phyloP scores from a whole-genome alignment of 2,113 vertebrate species.

The Sorex araneus region DNA sequence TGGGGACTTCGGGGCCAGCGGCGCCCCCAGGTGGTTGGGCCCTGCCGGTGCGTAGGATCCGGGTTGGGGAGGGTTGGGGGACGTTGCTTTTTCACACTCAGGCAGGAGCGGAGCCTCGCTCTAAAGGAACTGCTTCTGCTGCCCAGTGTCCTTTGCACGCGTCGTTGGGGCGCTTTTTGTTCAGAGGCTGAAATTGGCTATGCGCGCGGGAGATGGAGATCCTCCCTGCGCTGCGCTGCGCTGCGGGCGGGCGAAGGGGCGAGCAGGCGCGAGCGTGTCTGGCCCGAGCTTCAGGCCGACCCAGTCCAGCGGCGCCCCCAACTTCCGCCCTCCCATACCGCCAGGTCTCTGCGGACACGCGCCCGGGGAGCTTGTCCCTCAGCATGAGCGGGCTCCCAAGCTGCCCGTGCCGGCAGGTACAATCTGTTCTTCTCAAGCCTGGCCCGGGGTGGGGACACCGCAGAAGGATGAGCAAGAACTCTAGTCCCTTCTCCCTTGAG shows the following conservation, averaged over 20 bases:
- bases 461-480: neutral
- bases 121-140: constrained; percentile 17
- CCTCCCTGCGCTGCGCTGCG: neutral
- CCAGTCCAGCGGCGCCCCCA: neutral
- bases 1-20: constrained; percentile 64
- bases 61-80: neutral
- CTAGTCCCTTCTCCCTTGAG: neutral
- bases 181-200: neutral
- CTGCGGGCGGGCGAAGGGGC: neutral
- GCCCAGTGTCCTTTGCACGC: neutral
- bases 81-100: neutral
- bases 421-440: constrained; percentile 26
- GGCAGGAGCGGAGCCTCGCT: neutral
- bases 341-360: fast-evolving
- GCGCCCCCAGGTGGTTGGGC: constrained; percentile 79
- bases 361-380: neutral
- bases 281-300: neutral
- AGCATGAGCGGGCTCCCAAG: fast-evolving
- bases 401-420: neutral
- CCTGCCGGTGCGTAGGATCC: neutral
- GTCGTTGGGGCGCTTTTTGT: neutral
- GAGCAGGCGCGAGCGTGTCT: neutral
- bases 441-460: neutral
- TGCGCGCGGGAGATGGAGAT: neutral
- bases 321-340: neutral